Conservation (phyloP, 2,888 invertebrate genomes). For the Pandemis corylana region DNA sequence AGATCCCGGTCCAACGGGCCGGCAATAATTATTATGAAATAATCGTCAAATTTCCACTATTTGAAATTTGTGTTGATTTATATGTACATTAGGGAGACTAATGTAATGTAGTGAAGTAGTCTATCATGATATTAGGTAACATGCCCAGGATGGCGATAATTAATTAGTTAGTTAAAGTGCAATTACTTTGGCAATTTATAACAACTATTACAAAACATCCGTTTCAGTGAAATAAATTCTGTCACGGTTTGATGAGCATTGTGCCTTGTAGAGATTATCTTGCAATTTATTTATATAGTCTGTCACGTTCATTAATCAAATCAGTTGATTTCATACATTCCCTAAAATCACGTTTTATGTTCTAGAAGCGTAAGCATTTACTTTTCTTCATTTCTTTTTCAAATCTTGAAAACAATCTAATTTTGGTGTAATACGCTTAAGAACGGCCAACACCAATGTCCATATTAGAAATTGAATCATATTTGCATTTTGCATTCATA, state of each 20-base stretch:
- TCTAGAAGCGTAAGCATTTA: background rate
- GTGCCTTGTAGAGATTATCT: background rate
- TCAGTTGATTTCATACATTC: background rate
- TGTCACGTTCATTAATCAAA: background rate
- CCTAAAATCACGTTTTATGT: constrained; percentile 1
- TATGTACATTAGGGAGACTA: background rate
- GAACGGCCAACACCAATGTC: too few relatives aligned
- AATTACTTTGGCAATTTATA: constrained; percentile 3
- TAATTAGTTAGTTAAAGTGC: constrained; percentile 1
- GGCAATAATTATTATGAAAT: background rate
- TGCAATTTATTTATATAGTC: constrained; percentile 6
- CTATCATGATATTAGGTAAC: background rate
- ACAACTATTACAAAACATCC: background rate
- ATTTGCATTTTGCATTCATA: too few relatives aligned
- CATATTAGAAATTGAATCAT: too few relatives aligned
- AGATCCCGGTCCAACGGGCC: background rate
- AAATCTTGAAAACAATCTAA: too few relatives aligned
- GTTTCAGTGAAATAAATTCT: background rate
- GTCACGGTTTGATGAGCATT: background rate
- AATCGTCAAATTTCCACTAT: background rate
- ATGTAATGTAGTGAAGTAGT: too few relatives aligned
- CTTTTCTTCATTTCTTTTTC: too few relatives aligned
- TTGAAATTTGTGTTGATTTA: background rate
- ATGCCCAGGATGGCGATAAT: background rate
- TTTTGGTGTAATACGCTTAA: too few relatives aligned